Base-by-base conservation (phyloP, 2,888 invertebrate genomes). In the Ctenicera cuprea region DNA sequence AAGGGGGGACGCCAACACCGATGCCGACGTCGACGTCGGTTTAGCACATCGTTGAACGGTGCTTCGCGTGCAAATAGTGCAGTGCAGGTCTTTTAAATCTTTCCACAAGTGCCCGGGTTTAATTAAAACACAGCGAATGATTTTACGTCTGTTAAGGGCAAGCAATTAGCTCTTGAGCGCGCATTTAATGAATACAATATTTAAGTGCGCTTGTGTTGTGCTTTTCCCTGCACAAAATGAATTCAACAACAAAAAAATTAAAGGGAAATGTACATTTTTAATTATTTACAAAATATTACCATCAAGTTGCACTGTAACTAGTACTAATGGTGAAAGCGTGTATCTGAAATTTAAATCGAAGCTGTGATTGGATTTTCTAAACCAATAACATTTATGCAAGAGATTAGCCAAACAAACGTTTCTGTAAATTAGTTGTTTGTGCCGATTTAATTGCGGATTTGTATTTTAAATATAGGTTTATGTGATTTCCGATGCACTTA, bases 151-250 rank as follows among this genome's bases (percentile, higher is more conserved):
- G 66, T 71, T 71, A 64, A 64, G 63, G 54, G 64, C 62, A 16
- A 33, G 65, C 71, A 71, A 71, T 71, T 71, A 71, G 48, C 65
- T 71, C 61, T 64, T 43, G 65, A 71, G 64, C 65, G 33, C 43
- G 59, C 37, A 66, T 71, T 66, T 71, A 71, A 71, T 71, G 71
- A 71, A 71, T 71, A 59, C 71, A 65, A 65, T 61, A 62, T 65
- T 71, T 38, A 66, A 66, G 43, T 71, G 18, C n/a, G 59, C 43
- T 33, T 33, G 45, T 41, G 57, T 66, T 71, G 71, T 66, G 45
- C 64, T 71, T 69, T 69, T 69, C 69, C 20, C 30, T 69, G 38
- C 61, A 61, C 33, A 33, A 26, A 16, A 33, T 9, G 7, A 33
- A 33, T 33, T 33, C 2, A 33, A 9, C 33, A 2, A 26, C 5